Percentiles rank a stretch among this genome's conserved stretches.
Conservation (phyloP, 64 coral and sea anemone genomes). For the Pachyseris speciosa region DNA sequence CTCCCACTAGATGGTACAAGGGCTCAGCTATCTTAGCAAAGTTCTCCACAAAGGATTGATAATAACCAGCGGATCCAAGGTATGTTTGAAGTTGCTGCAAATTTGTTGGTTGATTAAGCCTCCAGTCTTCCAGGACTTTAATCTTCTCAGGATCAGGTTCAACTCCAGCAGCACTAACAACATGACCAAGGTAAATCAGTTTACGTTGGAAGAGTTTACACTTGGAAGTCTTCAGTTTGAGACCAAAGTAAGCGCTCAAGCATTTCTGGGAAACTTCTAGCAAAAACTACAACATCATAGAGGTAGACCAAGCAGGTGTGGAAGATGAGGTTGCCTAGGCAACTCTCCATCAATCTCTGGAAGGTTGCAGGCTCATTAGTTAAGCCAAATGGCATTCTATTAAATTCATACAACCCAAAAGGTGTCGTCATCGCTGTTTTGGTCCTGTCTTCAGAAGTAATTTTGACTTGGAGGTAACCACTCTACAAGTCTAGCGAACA, state of each 20-base stretch:
- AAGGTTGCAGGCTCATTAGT: slow-evolving; percentile 67
- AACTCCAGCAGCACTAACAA: slow-evolving; percentile 38
- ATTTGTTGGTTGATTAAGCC: slow-evolving; percentile 47
- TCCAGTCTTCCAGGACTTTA: slow-evolving; percentile 45
- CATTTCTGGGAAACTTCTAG: slow-evolving; percentile 66
- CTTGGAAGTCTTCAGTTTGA: slow-evolving; percentile 61
- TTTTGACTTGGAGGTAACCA: slow-evolving; percentile 62
- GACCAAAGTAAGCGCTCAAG: slow-evolving; percentile 41
- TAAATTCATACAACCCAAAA: slow-evolving; percentile 55
- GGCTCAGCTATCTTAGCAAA: slow-evolving; percentile 61
- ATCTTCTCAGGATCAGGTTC: slow-evolving; percentile 72
- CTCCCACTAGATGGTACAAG: slow-evolving; percentile 27
- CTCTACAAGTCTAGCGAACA: slow-evolving; percentile 59
- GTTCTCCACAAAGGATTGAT: slow-evolving; percentile 56
- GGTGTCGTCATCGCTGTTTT: slow-evolving; percentile 64
- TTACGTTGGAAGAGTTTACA: slow-evolving; percentile 61
- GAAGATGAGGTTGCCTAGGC: slow-evolving; percentile 46
- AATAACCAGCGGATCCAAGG: slow-evolving; percentile 58
- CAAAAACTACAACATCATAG: slow-evolving; percentile 60
- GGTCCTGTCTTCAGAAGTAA: no score
- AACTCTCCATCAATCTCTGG: slow-evolving; percentile 59
- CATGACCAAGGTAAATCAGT: slow-evolving; percentile 59
- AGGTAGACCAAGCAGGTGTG: slow-evolving; percentile 57
- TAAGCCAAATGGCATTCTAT: slow-evolving; percentile 62
- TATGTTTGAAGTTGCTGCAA: slow-evolving; percentile 62